Evolutionary conservation across 1,140 invertebrate genomes (phyloP).

Genomic region (Dreissena polymorpha): DNA sequence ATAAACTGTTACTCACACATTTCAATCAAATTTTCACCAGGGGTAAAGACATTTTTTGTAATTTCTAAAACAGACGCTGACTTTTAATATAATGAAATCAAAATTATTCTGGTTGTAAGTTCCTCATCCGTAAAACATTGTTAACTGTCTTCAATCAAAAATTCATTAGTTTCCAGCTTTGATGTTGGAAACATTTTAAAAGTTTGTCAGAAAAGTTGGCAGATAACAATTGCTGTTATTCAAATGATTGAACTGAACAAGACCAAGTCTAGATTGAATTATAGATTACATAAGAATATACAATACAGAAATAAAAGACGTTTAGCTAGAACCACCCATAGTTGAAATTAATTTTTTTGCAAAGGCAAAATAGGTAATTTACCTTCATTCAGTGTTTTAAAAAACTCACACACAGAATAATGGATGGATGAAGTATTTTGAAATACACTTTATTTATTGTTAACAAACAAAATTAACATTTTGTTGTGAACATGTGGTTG

Average conservation of each 20-base stretch:
- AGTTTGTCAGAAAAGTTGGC: constrained; percentile 18
- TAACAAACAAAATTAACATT: no score
- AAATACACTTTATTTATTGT: no score
- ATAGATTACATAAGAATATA: constrained; percentile 54
- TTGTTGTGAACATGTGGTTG: no score
- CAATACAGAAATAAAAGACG: constrained; percentile 10
- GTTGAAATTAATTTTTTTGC: constrained; percentile 28
- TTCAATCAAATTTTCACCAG: constrained; percentile 47
- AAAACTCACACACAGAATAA: no score
- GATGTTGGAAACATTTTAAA: constrained; percentile 53
- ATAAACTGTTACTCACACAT: not conserved
- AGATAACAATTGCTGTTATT: constrained; percentile 48
- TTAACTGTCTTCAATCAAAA: constrained; percentile 44
- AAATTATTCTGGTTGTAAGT: constrained; percentile 32
- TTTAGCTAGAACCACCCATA: constrained; percentile 6
- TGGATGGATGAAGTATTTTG: no score
- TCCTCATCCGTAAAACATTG: constrained; percentile 44
- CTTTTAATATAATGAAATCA: constrained; percentile 40
- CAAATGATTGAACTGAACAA: constrained; percentile 30
- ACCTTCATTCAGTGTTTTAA: not conserved
- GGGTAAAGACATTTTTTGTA: constrained; percentile 22
- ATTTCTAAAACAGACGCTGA: constrained; percentile 3
- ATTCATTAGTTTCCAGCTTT: constrained; percentile 44
- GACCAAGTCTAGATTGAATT: constrained; percentile 38
- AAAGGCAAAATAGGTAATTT: constrained; percentile 10